phyloP scores from a whole-genome alignment of 1,140 invertebrate genomes.

The Gerris buenoi region DNA sequence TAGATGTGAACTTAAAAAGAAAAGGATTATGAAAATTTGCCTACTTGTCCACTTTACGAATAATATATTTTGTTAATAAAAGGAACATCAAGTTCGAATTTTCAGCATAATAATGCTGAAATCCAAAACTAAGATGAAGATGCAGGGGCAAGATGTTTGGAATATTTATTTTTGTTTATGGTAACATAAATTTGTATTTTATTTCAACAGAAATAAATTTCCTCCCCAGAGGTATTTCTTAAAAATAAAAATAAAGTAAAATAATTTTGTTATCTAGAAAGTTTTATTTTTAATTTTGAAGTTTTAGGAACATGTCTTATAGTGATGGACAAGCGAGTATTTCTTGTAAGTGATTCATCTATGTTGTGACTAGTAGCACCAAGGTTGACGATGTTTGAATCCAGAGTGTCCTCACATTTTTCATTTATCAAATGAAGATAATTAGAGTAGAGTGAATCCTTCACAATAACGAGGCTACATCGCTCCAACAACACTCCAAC shows the following conservation, averaged over 20 bases:
- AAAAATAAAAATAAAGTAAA: conserved; percentile 3
- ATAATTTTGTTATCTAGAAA: conserved; percentile 28
- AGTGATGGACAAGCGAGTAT: conserved; percentile 74
- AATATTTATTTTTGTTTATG: too few relatives aligned
- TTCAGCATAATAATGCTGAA: too few relatives aligned
- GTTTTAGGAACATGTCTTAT: conserved; percentile 87
- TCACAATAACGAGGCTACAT: conserved; percentile 72
- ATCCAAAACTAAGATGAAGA: too few relatives aligned
- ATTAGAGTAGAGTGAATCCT: conserved; percentile 64
- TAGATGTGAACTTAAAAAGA: too few relatives aligned
- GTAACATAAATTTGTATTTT: too few relatives aligned
- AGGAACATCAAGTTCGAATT: too few relatives aligned
- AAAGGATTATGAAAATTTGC: too few relatives aligned
- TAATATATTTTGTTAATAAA: too few relatives aligned
- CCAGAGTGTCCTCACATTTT: conserved; percentile 47
- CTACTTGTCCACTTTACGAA: too few relatives aligned
- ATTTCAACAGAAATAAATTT: too few relatives aligned
- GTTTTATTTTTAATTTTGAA: conserved; percentile 55
- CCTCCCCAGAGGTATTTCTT: too few relatives aligned
- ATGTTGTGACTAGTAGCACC: conserved; percentile 40
- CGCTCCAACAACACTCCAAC: conserved; percentile 58
- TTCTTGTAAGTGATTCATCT: conserved; percentile 41
- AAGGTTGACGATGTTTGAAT: conserved; percentile 49
- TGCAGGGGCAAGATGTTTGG: too few relatives aligned
- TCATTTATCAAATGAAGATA: conserved; percentile 85